Evolutionary conservation across 1,140 invertebrate species (phyloP).

Genomic region (Homarus americanus): DNA sequence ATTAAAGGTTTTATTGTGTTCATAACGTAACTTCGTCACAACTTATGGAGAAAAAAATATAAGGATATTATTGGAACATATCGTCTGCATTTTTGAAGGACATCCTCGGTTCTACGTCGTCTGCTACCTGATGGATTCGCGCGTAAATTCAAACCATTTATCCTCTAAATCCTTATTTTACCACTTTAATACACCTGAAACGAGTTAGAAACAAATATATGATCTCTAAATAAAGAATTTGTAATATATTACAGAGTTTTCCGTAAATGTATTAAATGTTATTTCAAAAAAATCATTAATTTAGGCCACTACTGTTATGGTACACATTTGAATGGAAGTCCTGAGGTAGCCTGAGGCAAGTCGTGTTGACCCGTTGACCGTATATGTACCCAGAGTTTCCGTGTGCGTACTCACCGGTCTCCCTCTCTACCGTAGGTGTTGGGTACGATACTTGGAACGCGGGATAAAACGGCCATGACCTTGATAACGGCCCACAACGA

Average conservation of each 20-base stretch:
- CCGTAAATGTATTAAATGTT: too few species aligned
- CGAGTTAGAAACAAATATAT: background rate
- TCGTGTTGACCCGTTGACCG: slow-evolving; percentile 6
- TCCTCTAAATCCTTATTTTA: background rate
- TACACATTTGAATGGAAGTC: slow-evolving; percentile 38
- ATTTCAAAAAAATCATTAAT: slow-evolving; percentile 51
- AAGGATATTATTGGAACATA: slow-evolving; percentile 61
- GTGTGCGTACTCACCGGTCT: background rate
- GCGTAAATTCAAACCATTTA: slow-evolving; percentile 36
- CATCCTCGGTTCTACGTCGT: slow-evolving; percentile 54
- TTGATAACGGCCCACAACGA: background rate
- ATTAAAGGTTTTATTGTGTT: background rate
- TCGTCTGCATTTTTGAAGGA: slow-evolving; percentile 72
- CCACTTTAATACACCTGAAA: background rate
- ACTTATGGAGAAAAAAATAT: slow-evolving; percentile 28
- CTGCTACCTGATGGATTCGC: slow-evolving; percentile 50
- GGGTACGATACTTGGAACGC: background rate
- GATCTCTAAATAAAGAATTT: background rate
- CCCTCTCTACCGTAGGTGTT: background rate
- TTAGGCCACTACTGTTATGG: background rate
- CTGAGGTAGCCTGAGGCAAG: background rate
- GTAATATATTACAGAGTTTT: too few species aligned
- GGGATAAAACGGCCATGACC: background rate
- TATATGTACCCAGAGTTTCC: background rate
- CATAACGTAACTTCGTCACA: background rate